phyloP scores from a whole-genome alignment of 2,888 invertebrate species.

The Scelioninae gen. 2 region DNA sequence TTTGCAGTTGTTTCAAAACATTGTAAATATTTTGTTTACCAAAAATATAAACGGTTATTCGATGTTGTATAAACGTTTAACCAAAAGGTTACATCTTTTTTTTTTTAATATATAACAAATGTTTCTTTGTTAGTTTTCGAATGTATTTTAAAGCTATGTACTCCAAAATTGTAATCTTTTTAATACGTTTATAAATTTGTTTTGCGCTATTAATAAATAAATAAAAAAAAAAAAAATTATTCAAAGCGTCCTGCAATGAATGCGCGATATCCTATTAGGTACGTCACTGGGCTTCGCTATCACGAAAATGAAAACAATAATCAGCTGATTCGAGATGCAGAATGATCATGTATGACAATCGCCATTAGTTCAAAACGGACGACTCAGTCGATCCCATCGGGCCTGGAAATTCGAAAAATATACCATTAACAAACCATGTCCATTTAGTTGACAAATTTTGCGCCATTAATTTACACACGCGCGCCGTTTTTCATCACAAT shows the following conservation, averaged over 20 bases:
- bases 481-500: conserved; percentile 11
- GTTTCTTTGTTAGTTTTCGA: no score
- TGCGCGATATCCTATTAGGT: conserved; percentile 9
- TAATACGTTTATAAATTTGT: no score
- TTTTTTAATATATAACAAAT: no score
- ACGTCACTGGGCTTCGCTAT: conserved; percentile 45
- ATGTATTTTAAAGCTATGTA: no score
- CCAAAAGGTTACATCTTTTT: no score
- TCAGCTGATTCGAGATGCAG: conserved; percentile 69
- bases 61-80: no score
- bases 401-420: background rate
- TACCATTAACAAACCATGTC: background rate
- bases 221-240: no score
- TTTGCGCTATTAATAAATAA: background rate
- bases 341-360: conserved; percentile 17
- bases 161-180: no score
- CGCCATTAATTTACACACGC: conserved; percentile 5
- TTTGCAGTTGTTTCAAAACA: no score
- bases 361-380: conserved; percentile 20
- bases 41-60: no score
- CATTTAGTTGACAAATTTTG: background rate
- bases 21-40: no score
- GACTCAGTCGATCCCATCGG: background rate
- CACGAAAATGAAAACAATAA: conserved; percentile 70
- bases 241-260: no score